Conservation (phyloP, 2,888 invertebrate genomes). For the Ophonus ardosiacus region DNA sequence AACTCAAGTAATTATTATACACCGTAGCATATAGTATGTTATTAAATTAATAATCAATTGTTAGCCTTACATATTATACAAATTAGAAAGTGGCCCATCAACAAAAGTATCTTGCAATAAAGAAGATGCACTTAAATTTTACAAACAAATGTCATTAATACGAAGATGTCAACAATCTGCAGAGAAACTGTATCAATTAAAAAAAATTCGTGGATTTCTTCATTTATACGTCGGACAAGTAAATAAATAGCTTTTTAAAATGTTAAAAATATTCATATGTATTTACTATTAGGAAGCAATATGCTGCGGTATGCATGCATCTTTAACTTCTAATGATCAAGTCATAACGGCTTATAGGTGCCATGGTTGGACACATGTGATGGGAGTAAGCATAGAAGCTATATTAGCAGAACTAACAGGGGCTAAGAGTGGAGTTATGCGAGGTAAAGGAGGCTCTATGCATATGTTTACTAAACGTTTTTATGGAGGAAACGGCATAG, state of each 20-base stretch:
- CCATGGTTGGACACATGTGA: slow-evolving; percentile 86
- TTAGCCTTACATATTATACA: slow-evolving; percentile 77
- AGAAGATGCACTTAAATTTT: slow-evolving; percentile 83
- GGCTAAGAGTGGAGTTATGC: slow-evolving; percentile 82
- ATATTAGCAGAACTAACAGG: slow-evolving; percentile 92
- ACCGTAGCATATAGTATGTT: too few species aligned
- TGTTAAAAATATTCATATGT: background rate
- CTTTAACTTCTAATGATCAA: slow-evolving; percentile 81
- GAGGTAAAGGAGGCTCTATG: slow-evolving; percentile 84
- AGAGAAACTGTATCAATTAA: slow-evolving; percentile 86
- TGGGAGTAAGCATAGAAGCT: slow-evolving; percentile 80
- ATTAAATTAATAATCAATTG: background rate
- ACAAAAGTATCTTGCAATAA: slow-evolving; percentile 82
- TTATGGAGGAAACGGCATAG: slow-evolving; percentile 92
- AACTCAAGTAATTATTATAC: background rate
- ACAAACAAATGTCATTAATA: slow-evolving; percentile 80
- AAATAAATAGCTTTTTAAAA: slow-evolving; percentile 54
- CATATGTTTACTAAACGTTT: slow-evolving; percentile 87
- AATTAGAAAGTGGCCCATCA: slow-evolving; percentile 90
- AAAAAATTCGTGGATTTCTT: slow-evolving; percentile 86
- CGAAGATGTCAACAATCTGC: slow-evolving; percentile 86
- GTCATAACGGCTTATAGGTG: slow-evolving; percentile 88
- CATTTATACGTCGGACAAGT: slow-evolving; percentile 88
- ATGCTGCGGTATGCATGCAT: slow-evolving; percentile 84
- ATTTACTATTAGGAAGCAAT: slow-evolving; percentile 81